Conservation (phyloP, 2,888 invertebrate genomes). For the Macroteleia sp. region DNA sequence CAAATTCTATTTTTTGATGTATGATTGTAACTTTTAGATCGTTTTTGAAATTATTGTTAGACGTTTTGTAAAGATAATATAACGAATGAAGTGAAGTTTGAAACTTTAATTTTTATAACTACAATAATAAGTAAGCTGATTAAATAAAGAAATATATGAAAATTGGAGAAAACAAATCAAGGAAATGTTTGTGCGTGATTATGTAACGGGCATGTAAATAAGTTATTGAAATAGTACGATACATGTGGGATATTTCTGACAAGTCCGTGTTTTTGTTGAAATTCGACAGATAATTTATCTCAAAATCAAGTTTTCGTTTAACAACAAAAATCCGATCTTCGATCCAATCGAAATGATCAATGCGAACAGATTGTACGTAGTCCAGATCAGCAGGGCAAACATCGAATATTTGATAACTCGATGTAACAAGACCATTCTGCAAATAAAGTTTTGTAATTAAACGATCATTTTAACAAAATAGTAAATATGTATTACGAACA, state of each 20-base stretch:
- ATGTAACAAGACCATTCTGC: constrained; percentile 70
- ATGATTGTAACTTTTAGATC: no score
- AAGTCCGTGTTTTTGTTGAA: background rate
- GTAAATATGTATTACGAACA: no score
- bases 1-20: no score
- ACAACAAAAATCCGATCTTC: constrained; percentile 48
- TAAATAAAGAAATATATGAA: no score
- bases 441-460: no score
- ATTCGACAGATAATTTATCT: constrained; percentile 44
- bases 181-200: background rate
- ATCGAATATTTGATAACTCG: constrained; percentile 66
- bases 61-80: no score
- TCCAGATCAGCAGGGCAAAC: constrained; percentile 38
- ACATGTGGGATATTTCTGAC: background rate
- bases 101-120: no score
- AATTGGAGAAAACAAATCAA: background rate
- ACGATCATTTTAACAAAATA: no score
- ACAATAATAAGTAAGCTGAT: no score
- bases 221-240: background rate
- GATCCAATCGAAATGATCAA: constrained; percentile 48
- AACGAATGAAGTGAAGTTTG: no score
- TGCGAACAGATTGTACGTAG: constrained; percentile 32
- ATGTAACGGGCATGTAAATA: background rate
- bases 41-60: no score
- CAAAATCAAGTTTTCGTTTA: constrained; percentile 57